Percentiles rank a stretch among this genome's conserved stretches.
These are phyloP conservation scores for Sinocyclocheilus grahami DNA, from an alignment of 2,113 vertebrate genomes.

Conservation along the genomic window DNA sequence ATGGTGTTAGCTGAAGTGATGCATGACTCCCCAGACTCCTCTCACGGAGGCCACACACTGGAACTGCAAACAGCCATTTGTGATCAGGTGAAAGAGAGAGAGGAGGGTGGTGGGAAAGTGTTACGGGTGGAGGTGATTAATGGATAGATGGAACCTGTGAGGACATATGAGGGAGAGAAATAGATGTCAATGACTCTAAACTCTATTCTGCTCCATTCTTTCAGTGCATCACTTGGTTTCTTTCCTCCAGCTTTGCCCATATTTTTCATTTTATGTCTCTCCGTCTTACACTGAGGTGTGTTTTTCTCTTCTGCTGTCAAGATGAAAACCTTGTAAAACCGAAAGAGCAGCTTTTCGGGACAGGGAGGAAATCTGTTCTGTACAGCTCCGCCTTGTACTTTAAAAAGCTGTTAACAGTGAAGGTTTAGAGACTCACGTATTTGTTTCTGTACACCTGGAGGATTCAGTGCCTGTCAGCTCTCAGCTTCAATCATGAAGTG, in stretches of 20 bases:
- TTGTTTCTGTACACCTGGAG: slow-evolving; percentile 9
- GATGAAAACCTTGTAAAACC: slow-evolving; percentile 18
- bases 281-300: slow-evolving; percentile 6
- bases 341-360: slow-evolving; percentile 8
- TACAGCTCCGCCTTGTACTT: not conserved
- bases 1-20: slow-evolving; percentile 32
- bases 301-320: slow-evolving; percentile 17
- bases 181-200: slow-evolving; percentile 5
- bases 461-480: slow-evolving; percentile 1
- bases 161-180: slow-evolving; percentile 14
- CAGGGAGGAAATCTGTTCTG: slow-evolving; percentile 8
- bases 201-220: not conserved
- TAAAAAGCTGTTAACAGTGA: slow-evolving; percentile 9
- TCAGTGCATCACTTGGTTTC: not conserved
- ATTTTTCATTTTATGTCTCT: not conserved
- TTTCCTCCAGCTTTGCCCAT: not conserved
- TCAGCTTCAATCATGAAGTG: not conserved
- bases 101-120: not conserved
- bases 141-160: not conserved
- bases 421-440: not conserved
- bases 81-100: not conserved
- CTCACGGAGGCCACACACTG: slow-evolving; percentile 38
- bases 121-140: slow-evolving; percentile 26
- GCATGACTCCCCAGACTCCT: slow-evolving; percentile 51
- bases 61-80: slow-evolving; percentile 18